Base-by-base conservation (phyloP, 2,888 invertebrate species). In the Eristalinus sepulchralis region DNA sequence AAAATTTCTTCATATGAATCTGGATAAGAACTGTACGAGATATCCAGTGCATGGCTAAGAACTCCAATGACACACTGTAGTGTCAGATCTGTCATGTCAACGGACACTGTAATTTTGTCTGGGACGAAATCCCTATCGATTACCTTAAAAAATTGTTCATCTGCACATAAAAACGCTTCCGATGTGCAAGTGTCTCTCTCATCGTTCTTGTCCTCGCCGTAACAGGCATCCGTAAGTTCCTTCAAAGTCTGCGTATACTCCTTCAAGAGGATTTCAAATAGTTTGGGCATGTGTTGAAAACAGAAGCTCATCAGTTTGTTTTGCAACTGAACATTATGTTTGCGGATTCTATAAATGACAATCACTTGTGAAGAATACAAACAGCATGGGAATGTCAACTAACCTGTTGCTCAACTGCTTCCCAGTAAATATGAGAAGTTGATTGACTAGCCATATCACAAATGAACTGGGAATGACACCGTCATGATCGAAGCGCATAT, bases 251-350 rank as follows among this genome's bases (percentile, higher is more conserved):
- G 39, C 1, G 39, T 71, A 57, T 86, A 86, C 34, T 86, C 83
- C 0, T 8, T 8, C 9, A 86, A 55, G 1, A 86, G 34, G 1
- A 13, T 47, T 47, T 75, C 70, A 22, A 71, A 82, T 0, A 86
- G 47, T 17, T 71, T 60, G 5, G 86, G 86, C 83, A 79, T 83
- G 11, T 86, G 78, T 0, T 59, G 10, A 24, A 47, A 86, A 6
- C 82, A 86, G 20, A 86, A 75, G 4, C 39, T 71, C 31, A 86
- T 70, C 0, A 86, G 62, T 55, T 91, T 91, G 33, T 90, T 90
- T 53, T 92, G 92, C 20, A 92, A 71, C 36, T 89, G 81, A 1
- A 91, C 85, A 85, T 91, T 91, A 20, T 90, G 89, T 8, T 89
- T 87, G 36, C 90, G 89, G 34, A 89, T 83, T 34, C 92, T 92